Percentiles rank a stretch among this genome's conserved stretches.
Evolutionary conservation across 2,797 vertebrate species (phyloP).

Genomic region (Hyperoplus immaculatus): DNA sequence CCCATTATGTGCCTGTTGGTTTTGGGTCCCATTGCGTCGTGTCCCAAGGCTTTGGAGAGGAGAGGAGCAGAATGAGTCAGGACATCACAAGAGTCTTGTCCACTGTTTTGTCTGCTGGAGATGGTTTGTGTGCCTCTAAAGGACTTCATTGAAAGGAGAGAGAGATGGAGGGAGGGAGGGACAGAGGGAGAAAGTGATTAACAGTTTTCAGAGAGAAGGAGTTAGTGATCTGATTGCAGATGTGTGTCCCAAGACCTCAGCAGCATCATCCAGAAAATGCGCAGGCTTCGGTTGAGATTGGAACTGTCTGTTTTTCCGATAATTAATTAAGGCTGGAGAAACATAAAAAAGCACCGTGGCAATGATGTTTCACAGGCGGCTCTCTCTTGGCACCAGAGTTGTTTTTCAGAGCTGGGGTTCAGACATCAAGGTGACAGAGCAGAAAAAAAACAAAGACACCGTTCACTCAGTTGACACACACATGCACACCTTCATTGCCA

Average conservation of each 20-base stretch:
- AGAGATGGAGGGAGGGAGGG: constrained; percentile 32
- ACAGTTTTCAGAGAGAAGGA: constrained; percentile 60
- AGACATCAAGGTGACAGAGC: constrained; percentile 63
- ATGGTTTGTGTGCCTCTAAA: constrained; percentile 78
- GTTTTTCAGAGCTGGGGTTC: constrained; percentile 58
- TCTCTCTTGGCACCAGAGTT: constrained; percentile 53
- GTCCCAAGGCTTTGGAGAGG: constrained; percentile 79
- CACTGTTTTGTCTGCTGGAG: constrained; percentile 81
- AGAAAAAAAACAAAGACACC: constrained; percentile 34
- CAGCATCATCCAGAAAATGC: constrained; percentile 39
- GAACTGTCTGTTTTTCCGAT: constrained; percentile 73
- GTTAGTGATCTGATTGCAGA: constrained; percentile 67
- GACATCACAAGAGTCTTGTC: constrained; percentile 82
- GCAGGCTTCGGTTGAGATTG: constrained; percentile 41
- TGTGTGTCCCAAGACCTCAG: constrained; percentile 57
- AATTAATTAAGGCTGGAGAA: constrained; percentile 60
- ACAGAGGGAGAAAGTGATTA: constrained; percentile 61
- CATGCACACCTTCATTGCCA: constrained; percentile 29
- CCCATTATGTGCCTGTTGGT: constrained; percentile 88
- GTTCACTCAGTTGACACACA: constrained; percentile 37
- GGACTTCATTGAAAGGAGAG: constrained; percentile 66
- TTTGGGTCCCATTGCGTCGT: constrained; percentile 86
- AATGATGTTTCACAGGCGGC: constrained; percentile 55
- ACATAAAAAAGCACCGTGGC: constrained; percentile 54
- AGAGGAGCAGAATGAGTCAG: constrained; percentile 78